A percentile compares a stretch with the other conserved stretches of the same genome.
Conservation (phyloP, 2,113 vertebrate species). For the Protobothrops flavoviridis region DNA sequence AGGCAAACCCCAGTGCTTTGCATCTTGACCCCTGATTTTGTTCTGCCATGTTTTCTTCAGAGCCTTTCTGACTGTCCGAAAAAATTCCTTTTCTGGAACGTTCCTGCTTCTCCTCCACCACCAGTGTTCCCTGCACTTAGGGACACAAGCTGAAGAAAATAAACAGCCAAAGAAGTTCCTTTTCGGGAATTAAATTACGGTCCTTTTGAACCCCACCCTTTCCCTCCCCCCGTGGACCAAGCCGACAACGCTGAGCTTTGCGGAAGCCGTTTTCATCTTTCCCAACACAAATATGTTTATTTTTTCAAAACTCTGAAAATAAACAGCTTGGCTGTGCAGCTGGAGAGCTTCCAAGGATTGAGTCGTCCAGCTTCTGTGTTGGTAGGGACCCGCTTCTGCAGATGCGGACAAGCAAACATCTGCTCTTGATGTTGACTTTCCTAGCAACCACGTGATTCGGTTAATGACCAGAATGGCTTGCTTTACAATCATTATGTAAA, state of each 20-base stretch:
- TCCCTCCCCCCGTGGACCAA: not conserved
- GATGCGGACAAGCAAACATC: not conserved
- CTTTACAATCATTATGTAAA: no score
- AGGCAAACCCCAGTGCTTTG: no score
- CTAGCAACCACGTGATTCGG: not conserved
- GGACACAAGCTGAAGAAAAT: not conserved
- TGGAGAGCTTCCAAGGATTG: not conserved
- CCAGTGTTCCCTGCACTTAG: not conserved
- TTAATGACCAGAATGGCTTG: no score
- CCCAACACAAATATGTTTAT: not conserved
- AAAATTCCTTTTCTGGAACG: not conserved
- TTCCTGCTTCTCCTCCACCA: not conserved
- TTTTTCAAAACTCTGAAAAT: not conserved
- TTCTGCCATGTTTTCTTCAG: not conserved
- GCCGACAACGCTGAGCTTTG: not conserved
- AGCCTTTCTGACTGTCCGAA: no score
- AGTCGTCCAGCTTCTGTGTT: not conserved
- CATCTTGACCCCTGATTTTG: not conserved
- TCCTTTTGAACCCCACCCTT: not conserved
- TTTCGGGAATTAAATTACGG: not conserved
- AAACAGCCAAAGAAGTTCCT: not conserved
- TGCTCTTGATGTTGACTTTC: not conserved
- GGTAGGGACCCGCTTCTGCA: not conserved
- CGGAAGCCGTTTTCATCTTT: not conserved
- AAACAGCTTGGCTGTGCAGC: not conserved